A percentile compares a stretch with the other conserved stretches of the same genome.
These are phyloP conservation scores for Megaceryle alcyon DNA, from an alignment of 2,797 vertebrate species.

Conservation along the genomic window DNA sequence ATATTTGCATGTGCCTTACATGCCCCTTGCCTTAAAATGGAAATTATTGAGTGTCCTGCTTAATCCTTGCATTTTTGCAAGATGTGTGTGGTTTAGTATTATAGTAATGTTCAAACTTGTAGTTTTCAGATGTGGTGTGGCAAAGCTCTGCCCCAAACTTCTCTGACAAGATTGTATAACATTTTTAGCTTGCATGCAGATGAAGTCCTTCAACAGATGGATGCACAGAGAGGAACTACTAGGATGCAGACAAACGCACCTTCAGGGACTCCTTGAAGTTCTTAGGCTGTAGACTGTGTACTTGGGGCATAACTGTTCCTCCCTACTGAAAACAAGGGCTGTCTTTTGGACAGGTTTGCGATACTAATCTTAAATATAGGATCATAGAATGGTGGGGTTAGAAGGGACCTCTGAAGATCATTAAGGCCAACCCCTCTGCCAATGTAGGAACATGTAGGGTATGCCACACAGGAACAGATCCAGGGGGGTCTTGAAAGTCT, in stretches of 20 bases:
- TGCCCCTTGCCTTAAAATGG: background rate
- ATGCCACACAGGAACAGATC: no score
- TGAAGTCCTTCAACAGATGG: background rate
- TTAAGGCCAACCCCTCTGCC: no score
- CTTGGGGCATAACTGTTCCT: background rate
- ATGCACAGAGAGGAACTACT: background rate
- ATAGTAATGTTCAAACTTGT: background rate
- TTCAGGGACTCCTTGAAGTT: background rate
- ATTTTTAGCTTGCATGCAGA: background rate
- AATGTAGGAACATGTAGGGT: no score
- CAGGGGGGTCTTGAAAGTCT: no score
- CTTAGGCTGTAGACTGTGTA: background rate
- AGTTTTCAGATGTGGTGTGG: background rate
- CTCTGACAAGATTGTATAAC: background rate
- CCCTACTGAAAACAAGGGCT: background rate
- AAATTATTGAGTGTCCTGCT: background rate
- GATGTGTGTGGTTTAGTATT: background rate
- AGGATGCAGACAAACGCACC: rapidly evolving
- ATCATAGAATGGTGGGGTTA: no score
- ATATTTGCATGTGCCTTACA: constrained; percentile 25
- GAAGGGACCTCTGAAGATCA: no score
- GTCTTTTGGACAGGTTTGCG: background rate
- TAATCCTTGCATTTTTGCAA: constrained; percentile 3
- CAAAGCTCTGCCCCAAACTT: background rate
- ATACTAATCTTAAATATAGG: background rate